Evolutionary conservation across 2,797 vertebrate genomes (phyloP), one percentile per base, ranked within the genome.

Genomic region (Rhinogobio ventralis): DNA sequence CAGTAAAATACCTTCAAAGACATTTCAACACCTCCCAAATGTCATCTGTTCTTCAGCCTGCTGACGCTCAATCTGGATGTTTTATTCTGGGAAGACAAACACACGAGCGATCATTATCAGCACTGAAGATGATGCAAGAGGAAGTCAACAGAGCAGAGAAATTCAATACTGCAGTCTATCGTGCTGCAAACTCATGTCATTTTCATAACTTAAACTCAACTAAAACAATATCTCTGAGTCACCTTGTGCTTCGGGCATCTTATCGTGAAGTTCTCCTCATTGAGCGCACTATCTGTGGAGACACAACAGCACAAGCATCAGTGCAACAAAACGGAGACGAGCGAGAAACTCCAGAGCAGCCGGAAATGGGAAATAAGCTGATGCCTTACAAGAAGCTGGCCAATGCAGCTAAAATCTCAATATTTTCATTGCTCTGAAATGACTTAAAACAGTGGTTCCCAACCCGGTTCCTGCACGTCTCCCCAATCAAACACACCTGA

Each of bases 221-320:
- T 49, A 15, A 17, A 30, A 8, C 10, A 45, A 9, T 17, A 53
- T 49, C 30, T 30, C 20, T 14, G 23, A 20, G 3, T 88, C 84
- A 95, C 94, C 94, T 94, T 95, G 91, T 96, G 95, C 87, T 93
- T 93, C 1, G 92, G 87, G 90, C 95, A 96, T 88, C 93, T 91
- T 79, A 95, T 90, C 0, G 95, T 95, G 89, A 95, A 95, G 93
- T 95, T 96, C 7, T 95, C 95, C 81, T 95, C 94, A 11, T 92
- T 94, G 67, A 96, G 91, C 49, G 89, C 69, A 53, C 94, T 94
- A 45, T 92, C 94, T 95, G 75, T 76, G 17, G 57, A 76, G n/a
- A 79, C 30, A 73, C 0, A 28, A 68, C 62, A 30, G 3, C 28
- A 30, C 49, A 82, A 46, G 28, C 1, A 72, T 72, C 14, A 68